Evolutionary conservation across 2,888 invertebrate species (phyloP), one percentile per base, ranked within the genome.

Genomic region (Drosophila maculinotata): DNA sequence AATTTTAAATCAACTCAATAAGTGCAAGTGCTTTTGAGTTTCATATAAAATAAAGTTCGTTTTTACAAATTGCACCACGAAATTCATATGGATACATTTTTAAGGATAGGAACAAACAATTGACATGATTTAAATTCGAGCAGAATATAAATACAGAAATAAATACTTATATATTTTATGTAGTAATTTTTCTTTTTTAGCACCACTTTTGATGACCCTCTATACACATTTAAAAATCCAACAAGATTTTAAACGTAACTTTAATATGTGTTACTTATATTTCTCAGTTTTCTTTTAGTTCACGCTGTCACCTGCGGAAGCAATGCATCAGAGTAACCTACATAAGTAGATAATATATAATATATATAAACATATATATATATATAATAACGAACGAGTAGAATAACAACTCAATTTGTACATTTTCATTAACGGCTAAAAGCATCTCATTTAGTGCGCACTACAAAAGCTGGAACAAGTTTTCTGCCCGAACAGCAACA

Each of bases 341-440:
- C 2, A 23, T 9, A 39, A 45, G 35, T 28, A 20, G 20, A 2
- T 20, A 20, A 28, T 30, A 33, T n/a, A 10, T 35, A 17, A 33
- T 36, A 39, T 41, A 41, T 41, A 30, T 54, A 26, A 12, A 23
- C 54, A 65, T 52, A 44, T 47, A 48, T 41, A 41, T n/a, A n/a
- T n/a, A n/a, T n/a, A n/a, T n/a, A n/a, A n/a, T n/a, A 28, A 25
- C 39, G 39, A 28, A 47, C 7, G 26, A 6, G 28, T n/a, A 38
- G 15, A 12, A 23, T 44, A 49, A 28, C 56, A 73, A 73, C 69
- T 73, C 39, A 58, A 72, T 69, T 73, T 84, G 41, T 62, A 52
- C 54, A 76, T 79, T 76, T 81, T 84, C 79, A 63, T 84, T 80
- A 62, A 68, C 38, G 65, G 79, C 69, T 85, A 82, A 82, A 85